A percentile compares a stretch with the other conserved stretches of the same genome.
Evolutionary conservation across 2,888 invertebrate species (phyloP).

Genomic region (Pollenia griseotomentosa): DNA sequence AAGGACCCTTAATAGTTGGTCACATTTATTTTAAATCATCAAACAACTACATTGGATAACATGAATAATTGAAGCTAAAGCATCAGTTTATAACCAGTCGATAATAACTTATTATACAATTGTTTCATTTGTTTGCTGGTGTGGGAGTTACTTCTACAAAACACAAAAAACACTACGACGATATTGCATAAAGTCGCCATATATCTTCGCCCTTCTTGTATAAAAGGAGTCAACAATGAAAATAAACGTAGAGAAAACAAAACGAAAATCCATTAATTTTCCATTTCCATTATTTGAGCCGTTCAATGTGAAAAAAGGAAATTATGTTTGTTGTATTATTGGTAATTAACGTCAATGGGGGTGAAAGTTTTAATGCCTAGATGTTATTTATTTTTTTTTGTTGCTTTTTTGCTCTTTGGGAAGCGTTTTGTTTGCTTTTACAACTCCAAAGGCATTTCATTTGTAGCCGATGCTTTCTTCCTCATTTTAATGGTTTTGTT

Average conservation of each 20-base stretch:
- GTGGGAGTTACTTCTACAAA: background rate
- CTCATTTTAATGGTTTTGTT: background rate
- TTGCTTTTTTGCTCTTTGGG: background rate
- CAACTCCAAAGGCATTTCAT: conserved; percentile 27
- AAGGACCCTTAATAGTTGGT: background rate
- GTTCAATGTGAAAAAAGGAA: conserved; percentile 49
- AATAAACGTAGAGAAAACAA: conserved; percentile 7
- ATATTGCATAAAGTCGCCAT: conserved; percentile 15
- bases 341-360: conserved; percentile 60
- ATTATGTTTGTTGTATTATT: conserved; percentile 62
- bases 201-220: conserved; percentile 1
- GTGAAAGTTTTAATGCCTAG: conserved; percentile 46
- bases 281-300: conserved; percentile 60
- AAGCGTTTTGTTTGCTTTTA: conserved; percentile 22
- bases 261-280: conserved; percentile 66
- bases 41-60: conserved; percentile 20
- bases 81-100: conserved; percentile 47
- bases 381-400: background rate
- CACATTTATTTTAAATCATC: background rate
- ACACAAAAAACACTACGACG: background rate
- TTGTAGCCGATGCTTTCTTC: background rate
- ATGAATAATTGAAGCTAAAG: conserved; percentile 48
- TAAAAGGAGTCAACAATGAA: background rate
- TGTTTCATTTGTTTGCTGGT: conserved; percentile 49
- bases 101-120: conserved; percentile 63